phyloP scores from a whole-genome alignment of 2,888 invertebrate genomes.

The Strigamia maritima region DNA sequence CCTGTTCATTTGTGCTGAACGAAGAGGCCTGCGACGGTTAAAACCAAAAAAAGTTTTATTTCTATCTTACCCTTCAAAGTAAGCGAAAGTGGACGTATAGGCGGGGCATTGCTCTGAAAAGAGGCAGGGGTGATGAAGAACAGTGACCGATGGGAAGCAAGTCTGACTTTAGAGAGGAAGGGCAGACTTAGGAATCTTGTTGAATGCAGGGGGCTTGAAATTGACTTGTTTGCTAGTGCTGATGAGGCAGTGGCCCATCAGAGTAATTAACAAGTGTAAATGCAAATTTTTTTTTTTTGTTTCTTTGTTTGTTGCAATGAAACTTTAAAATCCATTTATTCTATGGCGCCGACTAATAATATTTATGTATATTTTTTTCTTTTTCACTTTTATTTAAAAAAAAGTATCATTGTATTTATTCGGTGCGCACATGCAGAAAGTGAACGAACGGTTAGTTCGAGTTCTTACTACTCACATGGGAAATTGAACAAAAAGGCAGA shows the following conservation, averaged over 20 bases:
- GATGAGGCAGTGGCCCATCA: constrained; percentile 16
- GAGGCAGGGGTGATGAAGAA: constrained; percentile 16
- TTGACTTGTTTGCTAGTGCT: constrained; percentile 27
- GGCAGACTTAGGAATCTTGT: constrained; percentile 28
- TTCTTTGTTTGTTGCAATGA: neutral
- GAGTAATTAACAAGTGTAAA: neutral
- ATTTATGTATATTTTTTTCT: constrained; percentile 10
- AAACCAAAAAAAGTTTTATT: neutral
- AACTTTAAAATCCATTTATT: neutral
- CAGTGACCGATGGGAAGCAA: constrained; percentile 16
- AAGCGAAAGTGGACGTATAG: neutral
- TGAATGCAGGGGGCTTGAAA: constrained; percentile 25
- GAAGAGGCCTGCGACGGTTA: neutral
- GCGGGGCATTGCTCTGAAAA: constrained; percentile 15
- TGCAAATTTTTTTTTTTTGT: neutral
- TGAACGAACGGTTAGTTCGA: constrained; percentile 11
- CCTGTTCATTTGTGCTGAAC: constrained; percentile 1
- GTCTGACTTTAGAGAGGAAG: neutral
- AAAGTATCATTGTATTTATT: neutral
- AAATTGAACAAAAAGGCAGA: constrained; percentile 23
- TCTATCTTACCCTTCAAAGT: constrained; percentile 7
- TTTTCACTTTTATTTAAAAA: neutral
- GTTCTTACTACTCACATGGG: constrained; percentile 29
- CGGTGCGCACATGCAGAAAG: neutral
- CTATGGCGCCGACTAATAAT: too few species aligned